Base-by-base conservation (phyloP, 2,888 invertebrate genomes). In the Teleiodes luculella region DNA sequence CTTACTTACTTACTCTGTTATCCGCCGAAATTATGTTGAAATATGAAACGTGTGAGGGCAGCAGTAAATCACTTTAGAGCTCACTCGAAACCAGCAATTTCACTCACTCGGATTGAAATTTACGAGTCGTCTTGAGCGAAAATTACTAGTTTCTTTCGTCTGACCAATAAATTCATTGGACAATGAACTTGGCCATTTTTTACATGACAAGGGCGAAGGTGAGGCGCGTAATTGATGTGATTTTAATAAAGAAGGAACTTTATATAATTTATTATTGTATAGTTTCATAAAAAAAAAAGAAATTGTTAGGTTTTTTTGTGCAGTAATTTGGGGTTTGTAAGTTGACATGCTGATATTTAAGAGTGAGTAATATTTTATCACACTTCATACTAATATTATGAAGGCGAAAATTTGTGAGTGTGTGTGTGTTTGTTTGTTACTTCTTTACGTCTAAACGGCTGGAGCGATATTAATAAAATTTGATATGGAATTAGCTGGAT, bases 51-150 rank as follows among this genome's bases (percentile, higher is more conserved):
- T 16, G 18, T 35, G 20, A 18, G 7, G 11, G 54, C 50, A 33
- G 53, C 59, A 60, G 57, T 78, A 76, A 72, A 80, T 81, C 78
- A 78, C 63, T 63, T 67, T 56, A 62, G 59, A 59, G 57, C 59
- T 61, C 58, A 60, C 67, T 59, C 70, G 62, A 66, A 72, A 73
- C 76, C 75, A 71, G 68, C 71, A 76, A 83, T 83, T 80, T 79
- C 53, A 70, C 70, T 56, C 63, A 51, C 61, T 59, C 70, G 76
- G 78, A 82, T 82, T 83, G 80, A 77, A 80, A 82, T 82, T 82
- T 82, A 82, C 31, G 51, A 31, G 8, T 20, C 37, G 36, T 20
- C 31, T 14, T 41, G 36, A 36, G 41, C 51, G 41, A 51, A 51
- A 51, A 51, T 51, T 51, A 51, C 51, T 31, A 51, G 49, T 49